Evolutionary conservation across 2,888 invertebrate species (phyloP), one percentile per base, ranked within the genome.

Genomic region (Siphonodentalium dalli): DNA sequence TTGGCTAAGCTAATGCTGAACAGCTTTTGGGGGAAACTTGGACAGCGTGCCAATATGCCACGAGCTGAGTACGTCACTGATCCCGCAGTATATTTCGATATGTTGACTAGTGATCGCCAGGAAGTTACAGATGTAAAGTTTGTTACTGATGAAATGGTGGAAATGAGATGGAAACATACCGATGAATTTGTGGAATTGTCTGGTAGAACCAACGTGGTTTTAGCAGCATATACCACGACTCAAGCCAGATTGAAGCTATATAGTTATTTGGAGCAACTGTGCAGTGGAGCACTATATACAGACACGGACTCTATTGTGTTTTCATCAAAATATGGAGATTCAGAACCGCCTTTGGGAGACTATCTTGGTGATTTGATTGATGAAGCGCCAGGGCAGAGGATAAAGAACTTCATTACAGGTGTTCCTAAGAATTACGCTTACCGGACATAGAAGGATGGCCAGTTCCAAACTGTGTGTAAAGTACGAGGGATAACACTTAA

Each of bases 341-440:
- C 20, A 18, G 27, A 47, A 39, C 67, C 70, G 13, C 59, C 64
- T 13, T 54, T 63, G 0, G 77, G 76, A 27, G 63, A 66, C 46
- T 71, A 56, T 47, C 42, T 78, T n/a, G 73, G 75, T 1, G 74
- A 81, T 34, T 54, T 79, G 58, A 79, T 72, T 0, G 67, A 79
- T 55, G 78, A 79, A 51, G 35, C 79, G 1, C 26, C 26, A 68
- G 74, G n/a, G n/a, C n/a, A n/a, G n/a, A n/a, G n/a, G n/a, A n/a
- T n/a, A n/a, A n/a, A n/a, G n/a, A n/a, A n/a, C n/a, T n/a, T n/a
- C n/a, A n/a, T n/a, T n/a, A n/a, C n/a, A n/a, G n/a, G n/a, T n/a
- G n/a, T n/a, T n/a, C n/a, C n/a, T n/a, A n/a, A n/a, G n/a, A n/a
- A n/a, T n/a, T n/a, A n/a, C n/a, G n/a, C n/a, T n/a, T n/a, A n/a